Evolutionary conservation across 2,888 invertebrate species (phyloP).

Genomic region (Ophraella communa): DNA sequence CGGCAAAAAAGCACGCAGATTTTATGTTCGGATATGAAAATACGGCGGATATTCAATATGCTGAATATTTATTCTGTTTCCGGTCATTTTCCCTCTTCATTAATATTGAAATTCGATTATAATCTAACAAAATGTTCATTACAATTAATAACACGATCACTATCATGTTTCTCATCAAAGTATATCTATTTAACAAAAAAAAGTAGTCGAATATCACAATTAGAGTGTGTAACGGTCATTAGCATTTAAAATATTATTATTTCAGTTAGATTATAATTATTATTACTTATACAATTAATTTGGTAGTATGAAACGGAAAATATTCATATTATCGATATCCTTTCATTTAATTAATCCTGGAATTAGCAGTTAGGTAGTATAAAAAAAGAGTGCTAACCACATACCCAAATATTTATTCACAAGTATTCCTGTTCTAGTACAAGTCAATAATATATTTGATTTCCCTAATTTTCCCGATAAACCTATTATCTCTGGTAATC

Average conservation of each 20-base stretch:
- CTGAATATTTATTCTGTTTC: background rate
- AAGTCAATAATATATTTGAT: too few relatives aligned
- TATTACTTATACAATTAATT: background rate
- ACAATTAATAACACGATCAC: constrained; percentile 44
- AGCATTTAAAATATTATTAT: background rate
- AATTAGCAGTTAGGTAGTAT: too few relatives aligned
- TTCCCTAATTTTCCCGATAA: too few relatives aligned
- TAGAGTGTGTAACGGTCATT: background rate
- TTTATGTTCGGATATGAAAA: background rate
- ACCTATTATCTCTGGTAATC: too few relatives aligned
- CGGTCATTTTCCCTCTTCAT: constrained; percentile 10
- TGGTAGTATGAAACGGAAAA: too few relatives aligned
- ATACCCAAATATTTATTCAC: too few relatives aligned
- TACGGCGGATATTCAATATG: background rate
- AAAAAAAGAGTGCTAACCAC: too few relatives aligned
- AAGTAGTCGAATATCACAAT: constrained; percentile 34
- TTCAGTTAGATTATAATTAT: background rate
- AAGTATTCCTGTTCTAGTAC: too few relatives aligned
- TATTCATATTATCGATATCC: too few relatives aligned
- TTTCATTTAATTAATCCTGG: too few relatives aligned
- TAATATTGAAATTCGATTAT: constrained; percentile 29
- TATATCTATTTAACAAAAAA: constrained; percentile 34
- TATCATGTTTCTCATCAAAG: constrained; percentile 42
- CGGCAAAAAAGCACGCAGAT: background rate
- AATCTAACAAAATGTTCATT: constrained; percentile 36